Evolutionary conservation across 2,888 invertebrate genomes (phyloP).

Genomic region (Glyphotaelius pellucidus): DNA sequence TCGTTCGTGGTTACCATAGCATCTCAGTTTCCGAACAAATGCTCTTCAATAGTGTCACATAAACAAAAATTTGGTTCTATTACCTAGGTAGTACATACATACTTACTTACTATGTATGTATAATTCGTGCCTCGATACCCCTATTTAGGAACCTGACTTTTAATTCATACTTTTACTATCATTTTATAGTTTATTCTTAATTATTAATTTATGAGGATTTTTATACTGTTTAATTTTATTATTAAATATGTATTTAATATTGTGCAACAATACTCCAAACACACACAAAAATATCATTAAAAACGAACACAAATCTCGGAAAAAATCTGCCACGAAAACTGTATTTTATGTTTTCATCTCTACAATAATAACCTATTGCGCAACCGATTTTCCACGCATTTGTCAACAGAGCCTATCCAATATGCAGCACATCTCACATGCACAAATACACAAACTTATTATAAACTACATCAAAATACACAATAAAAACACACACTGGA

Average conservation of each 20-base stretch:
- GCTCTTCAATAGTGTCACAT: too few species aligned
- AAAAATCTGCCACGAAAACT: not conserved
- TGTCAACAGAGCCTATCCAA: not conserved
- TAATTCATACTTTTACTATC: not conserved
- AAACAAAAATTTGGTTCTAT: too few species aligned
- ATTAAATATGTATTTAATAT: not conserved
- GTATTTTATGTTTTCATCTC: not conserved
- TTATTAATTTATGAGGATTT: not conserved
- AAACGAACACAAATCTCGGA: not conserved
- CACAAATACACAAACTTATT: not conserved
- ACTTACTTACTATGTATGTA: not conserved
- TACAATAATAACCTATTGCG: not conserved
- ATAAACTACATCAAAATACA: not conserved
- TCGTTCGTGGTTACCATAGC: not conserved
- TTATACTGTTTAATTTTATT: not conserved
- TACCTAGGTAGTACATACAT: too few species aligned
- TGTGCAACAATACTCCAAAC: not conserved
- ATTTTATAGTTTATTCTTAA: not conserved
- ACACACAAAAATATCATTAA: not conserved
- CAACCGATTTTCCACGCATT: not conserved
- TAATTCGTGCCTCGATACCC: not conserved
- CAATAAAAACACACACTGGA: not conserved
- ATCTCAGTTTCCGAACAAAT: not conserved
- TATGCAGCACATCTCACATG: not conserved
- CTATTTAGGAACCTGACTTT: not conserved